These are phyloP conservation scores for Petroica traversi DNA, from an alignment of 2,113 vertebrate genomes.

Conservation along the genomic window DNA sequence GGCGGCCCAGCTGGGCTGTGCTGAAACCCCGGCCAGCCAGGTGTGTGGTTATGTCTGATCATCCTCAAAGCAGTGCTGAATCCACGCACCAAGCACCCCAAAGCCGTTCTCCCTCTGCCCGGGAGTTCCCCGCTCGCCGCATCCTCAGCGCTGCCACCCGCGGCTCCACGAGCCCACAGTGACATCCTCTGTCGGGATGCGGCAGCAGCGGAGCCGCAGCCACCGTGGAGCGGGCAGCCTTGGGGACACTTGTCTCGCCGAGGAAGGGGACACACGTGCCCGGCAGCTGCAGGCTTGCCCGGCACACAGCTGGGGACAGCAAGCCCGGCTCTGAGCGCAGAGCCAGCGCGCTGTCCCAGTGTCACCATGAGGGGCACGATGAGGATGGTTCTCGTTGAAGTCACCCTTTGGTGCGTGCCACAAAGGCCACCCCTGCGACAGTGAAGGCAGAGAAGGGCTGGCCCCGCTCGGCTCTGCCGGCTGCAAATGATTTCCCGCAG, in stretches of 20 bases:
- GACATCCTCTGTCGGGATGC: conserved; percentile 15
- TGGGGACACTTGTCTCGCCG: background rate
- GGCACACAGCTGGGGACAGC: background rate
- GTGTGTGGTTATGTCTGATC: background rate
- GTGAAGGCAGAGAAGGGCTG: fast-evolving
- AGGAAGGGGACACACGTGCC: fast-evolving
- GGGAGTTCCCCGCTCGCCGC: fast-evolving
- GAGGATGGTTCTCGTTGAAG: background rate
- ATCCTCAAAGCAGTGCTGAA: background rate
- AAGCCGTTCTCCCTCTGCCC: background rate
- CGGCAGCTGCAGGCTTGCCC: background rate
- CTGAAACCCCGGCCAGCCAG: background rate
- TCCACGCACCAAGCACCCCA: fast-evolving
- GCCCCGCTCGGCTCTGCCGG: background rate
- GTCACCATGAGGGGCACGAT: background rate
- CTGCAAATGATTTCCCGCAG: fast-evolving
- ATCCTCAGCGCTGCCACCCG: background rate
- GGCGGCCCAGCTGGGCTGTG: background rate
- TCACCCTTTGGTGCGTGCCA: background rate
- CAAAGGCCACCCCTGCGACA: background rate
- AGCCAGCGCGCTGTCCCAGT: fast-evolving
- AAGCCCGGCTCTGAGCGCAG: fast-evolving
- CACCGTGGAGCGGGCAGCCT: fast-evolving
- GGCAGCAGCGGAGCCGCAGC: background rate
- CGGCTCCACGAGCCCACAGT: background rate